Evolutionary conservation across 2,888 invertebrate genomes (phyloP).

Genomic region (Aphidoletes aphidimyza): DNA sequence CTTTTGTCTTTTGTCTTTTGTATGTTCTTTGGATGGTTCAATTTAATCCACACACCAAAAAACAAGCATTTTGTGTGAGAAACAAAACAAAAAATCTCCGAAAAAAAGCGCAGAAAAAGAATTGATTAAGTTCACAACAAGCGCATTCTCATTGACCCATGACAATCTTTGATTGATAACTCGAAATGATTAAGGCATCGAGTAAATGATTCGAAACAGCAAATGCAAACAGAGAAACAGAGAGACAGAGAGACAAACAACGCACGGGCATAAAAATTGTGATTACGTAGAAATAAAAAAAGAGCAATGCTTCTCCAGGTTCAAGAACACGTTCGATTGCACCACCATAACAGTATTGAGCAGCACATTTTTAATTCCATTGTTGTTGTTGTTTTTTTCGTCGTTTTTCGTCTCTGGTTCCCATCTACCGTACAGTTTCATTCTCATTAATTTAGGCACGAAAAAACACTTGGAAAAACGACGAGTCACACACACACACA

Average conservation of each 20-base stretch:
- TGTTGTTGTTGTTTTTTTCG: neutral
- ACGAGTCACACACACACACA: too few relatives aligned
- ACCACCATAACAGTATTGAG: neutral
- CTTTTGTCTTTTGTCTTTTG: too few relatives aligned
- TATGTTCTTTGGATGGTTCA: too few relatives aligned
- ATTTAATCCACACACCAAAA: too few relatives aligned
- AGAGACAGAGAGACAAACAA: neutral
- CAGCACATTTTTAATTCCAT: neutral
- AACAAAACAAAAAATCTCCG: too few relatives aligned
- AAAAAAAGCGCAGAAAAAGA: neutral
- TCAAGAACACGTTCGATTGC: neutral
- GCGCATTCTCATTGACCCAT: neutral
- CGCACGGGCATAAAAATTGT: neutral
- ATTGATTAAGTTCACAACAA: neutral
- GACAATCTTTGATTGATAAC: slow-evolving; percentile 31
- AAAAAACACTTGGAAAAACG: neutral
- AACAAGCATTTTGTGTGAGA: too few relatives aligned
- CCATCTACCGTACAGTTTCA: neutral
- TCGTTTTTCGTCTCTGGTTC: neutral
- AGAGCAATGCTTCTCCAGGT: neutral
- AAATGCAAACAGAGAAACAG: neutral
- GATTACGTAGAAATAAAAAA: neutral
- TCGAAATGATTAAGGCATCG: slow-evolving; percentile 8
- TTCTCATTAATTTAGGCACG: neutral
- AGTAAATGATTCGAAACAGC: neutral